Percentiles rank a stretch among this genome's conserved stretches.
Evolutionary conservation across 2,113 vertebrate species (phyloP).

Genomic region (Sinocyclocheilus anophthalmus): DNA sequence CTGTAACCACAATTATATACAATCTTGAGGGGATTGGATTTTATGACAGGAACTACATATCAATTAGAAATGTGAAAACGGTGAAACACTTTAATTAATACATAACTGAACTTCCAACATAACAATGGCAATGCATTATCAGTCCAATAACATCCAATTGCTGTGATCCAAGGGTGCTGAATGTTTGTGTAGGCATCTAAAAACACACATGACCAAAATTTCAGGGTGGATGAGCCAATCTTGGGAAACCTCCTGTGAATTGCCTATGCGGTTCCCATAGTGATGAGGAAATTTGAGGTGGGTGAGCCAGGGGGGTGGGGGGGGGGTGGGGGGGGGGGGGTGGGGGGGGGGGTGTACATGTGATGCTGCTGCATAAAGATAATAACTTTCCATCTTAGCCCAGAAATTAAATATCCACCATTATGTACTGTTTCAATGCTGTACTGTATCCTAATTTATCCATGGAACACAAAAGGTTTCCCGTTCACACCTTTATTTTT

Average conservation of each 20-base stretch:
- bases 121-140: neutral
- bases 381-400: neutral
- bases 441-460: neutral
- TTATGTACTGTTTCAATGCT: neutral
- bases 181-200: neutral
- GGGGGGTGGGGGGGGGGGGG: too few relatives aligned
- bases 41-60: conserved; percentile 14
- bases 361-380: neutral
- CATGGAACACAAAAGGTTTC: neutral
- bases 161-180: neutral
- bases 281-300: conserved; percentile 10
- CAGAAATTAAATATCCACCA: neutral
- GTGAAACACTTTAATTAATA: neutral
- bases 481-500: neutral
- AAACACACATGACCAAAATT: neutral
- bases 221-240: conserved; percentile 13
- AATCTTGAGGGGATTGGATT: conserved; percentile 20
- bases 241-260: conserved; percentile 20
- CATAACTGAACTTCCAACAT: neutral
- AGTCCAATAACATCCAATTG: neutral
- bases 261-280: neutral
- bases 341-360: too few relatives aligned
- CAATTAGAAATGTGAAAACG: conserved; percentile 7
- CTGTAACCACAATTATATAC: conserved; percentile 27
- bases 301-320: too few relatives aligned